Conservation (phyloP, 1,140 invertebrate genomes). For the Elymnias hypermnestra region DNA sequence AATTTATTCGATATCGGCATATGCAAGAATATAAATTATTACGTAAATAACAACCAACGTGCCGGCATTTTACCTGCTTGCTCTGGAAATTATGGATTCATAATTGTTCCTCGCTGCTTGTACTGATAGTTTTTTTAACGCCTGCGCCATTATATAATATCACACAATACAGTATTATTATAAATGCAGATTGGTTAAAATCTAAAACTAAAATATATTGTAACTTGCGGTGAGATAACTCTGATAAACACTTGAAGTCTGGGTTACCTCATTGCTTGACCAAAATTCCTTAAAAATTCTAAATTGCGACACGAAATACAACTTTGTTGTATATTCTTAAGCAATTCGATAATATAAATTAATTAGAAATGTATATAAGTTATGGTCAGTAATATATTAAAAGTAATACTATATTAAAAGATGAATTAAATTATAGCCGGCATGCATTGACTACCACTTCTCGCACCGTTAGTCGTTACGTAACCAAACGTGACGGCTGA, state of each 20-base stretch:
- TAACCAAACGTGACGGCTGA: too few relatives aligned
- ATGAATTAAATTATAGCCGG: too few relatives aligned
- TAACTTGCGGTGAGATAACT: neutral
- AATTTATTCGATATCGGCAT: too few relatives aligned
- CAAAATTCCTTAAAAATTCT: neutral
- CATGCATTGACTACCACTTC: too few relatives aligned
- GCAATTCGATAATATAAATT: too few relatives aligned
- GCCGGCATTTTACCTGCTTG: constrained; percentile 56
- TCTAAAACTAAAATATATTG: too few relatives aligned
- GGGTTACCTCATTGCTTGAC: neutral
- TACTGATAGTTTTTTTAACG: constrained; percentile 55
- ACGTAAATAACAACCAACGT: constrained; percentile 45
- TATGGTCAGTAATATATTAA: too few relatives aligned
- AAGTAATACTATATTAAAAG: too few relatives aligned
- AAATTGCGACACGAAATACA: too few relatives aligned
- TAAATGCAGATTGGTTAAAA: neutral
- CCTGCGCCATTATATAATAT: neutral
- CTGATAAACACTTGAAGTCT: neutral
- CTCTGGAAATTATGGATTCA: constrained; percentile 38
- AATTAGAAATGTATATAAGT: too few relatives aligned
- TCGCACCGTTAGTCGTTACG: too few relatives aligned
- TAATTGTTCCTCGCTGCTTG: constrained; percentile 56
- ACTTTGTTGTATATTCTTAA: too few relatives aligned
- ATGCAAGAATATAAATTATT: constrained; percentile 24
- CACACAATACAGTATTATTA: neutral